Base-by-base conservation (phyloP, 2,888 invertebrate species). In the Parelbella ahira region DNA sequence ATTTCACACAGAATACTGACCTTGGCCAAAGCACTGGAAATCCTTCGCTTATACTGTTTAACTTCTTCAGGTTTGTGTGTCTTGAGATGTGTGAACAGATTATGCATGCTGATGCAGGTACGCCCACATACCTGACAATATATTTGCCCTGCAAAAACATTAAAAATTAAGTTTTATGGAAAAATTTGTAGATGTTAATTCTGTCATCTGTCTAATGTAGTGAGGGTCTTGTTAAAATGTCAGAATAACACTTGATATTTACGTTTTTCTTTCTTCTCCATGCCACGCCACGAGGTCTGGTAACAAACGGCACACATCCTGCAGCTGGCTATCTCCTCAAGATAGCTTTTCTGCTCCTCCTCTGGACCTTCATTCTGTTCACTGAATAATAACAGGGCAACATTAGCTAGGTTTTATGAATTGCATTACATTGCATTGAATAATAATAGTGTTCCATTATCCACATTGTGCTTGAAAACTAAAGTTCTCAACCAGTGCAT, bases 201-300 rank as follows among this genome's bases (percentile, higher is more conserved):
- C 3, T 4, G 20, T 20, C n/a, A 20, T 6, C 2, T 2, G 6
- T 20, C 4, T 20, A 6, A 2, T 2, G 2, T 20, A n/a, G n/a
- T n/a, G n/a, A n/a, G n/a, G n/a, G n/a, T n/a, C n/a, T n/a, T n/a
- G n/a, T n/a, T n/a, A n/a, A n/a, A n/a, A n/a, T n/a, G n/a, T n/a
- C n/a, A n/a, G n/a, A n/a, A n/a, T n/a, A n/a, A n/a, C n/a, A n/a
- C n/a, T n/a, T n/a, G n/a, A n/a, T n/a, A n/a, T n/a, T n/a, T n/a
- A n/a, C n/a, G n/a, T n/a, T n/a, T n/a, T n/a, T n/a, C n/a, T n/a
- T n/a, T 28, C 25, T 27, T 34, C 34, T 53, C 55, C 6, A 55
- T 37, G 0, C 73, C 76, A 0, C 79, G 51, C 76, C 78, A 79
- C 0, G 82, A 82, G 0, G 62, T 51, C 51, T 87, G 84, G 61